Base-by-base conservation (phyloP, 30 jellyfish, hydroid and myxozoan genomes). In the Turritopsis rubra region DNA sequence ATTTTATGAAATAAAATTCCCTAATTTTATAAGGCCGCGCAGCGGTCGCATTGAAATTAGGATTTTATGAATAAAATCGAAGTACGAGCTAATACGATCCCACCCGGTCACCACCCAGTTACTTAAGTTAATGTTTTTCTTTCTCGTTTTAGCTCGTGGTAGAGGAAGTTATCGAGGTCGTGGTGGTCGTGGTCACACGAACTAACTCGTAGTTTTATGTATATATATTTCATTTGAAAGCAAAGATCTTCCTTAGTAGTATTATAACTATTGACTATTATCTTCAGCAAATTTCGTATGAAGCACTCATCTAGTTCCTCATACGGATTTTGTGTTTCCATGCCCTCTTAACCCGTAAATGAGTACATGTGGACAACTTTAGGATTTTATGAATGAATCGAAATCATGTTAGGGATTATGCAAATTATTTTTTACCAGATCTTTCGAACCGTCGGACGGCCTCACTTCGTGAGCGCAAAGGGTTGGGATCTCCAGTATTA, bases 31-130 rank as follows among this genome's bases (percentile, higher is more conserved):
- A 66, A 66, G 76, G 76, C 76, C 76, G 76, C 76, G 76, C 29
- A 66, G 76, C 76, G 76, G 76, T 17, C 76, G 27, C 76, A 66
- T 21, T 66, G 76, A 21, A 66, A 66, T 66, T 66, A 21, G 17
- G 76, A 66, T 66, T 66, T 66, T 66, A 66, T 66, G 29, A 66
- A 66, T 66, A 66, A 66, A 66, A 66, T 66, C 29, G 76, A 66
- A 66, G 76, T 66, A 66, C 76, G 76, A 66, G 27, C 27, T 66
- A 66, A 66, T 66, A 26, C 76, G 27, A 26, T 66, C 76, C 76
- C 76, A 26, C 76, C 76, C 76, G 29, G 27, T 21, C 76, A 21
- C 76, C 29, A 66, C 76, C 76, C 17, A 66, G 76, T 66, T 41
- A 41, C 60, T 41, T 41, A 41, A 41, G 60, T 41, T 41, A 41